Conservation (phyloP, 1,140 invertebrate species). For the Leptestheria dahalacensis region DNA sequence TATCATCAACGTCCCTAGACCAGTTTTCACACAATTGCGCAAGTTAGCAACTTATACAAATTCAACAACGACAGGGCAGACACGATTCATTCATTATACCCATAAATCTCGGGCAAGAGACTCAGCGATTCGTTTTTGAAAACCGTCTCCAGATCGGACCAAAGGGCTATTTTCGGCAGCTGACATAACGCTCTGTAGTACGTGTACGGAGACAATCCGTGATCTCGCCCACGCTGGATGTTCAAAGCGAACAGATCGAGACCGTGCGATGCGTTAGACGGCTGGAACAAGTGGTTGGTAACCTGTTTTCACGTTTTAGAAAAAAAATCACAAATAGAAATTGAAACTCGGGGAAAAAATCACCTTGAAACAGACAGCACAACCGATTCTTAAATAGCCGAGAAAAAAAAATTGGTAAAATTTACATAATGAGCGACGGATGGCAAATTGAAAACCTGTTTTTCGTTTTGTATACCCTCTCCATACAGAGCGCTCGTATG, state of each 20-base stretch:
- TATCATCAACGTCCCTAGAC: conserved; percentile 52
- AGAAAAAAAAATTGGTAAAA: too few species aligned
- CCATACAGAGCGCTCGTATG: too few species aligned
- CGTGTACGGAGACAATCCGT: conserved; percentile 66
- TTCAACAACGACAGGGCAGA: neutral
- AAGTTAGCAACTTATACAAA: neutral
- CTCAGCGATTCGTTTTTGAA: conserved; percentile 22
- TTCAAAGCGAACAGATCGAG: conserved; percentile 72
- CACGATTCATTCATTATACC: conserved; percentile 18
- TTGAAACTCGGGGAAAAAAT: neutral
- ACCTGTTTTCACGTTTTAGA: conserved; percentile 32
- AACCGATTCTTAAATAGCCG: too few species aligned
- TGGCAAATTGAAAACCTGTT: too few species aligned
- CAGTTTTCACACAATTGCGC: conserved; percentile 16
- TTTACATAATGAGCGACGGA: too few species aligned
- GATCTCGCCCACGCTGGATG: conserved; percentile 73
- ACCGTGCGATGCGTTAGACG: conserved; percentile 7
- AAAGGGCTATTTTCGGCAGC: conserved; percentile 24
- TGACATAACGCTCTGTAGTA: conserved; percentile 58
- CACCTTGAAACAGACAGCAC: too few species aligned
- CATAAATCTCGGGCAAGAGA: conserved; percentile 31
- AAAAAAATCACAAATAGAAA: neutral
- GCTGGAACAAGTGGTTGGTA: conserved; percentile 57
- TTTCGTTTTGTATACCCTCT: too few species aligned
- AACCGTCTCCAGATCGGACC: conserved; percentile 23